Percentiles rank a stretch among this genome's conserved stretches.
Evolutionary conservation across 2,113 vertebrate species (phyloP).

Genomic region (Apus apus): DNA sequence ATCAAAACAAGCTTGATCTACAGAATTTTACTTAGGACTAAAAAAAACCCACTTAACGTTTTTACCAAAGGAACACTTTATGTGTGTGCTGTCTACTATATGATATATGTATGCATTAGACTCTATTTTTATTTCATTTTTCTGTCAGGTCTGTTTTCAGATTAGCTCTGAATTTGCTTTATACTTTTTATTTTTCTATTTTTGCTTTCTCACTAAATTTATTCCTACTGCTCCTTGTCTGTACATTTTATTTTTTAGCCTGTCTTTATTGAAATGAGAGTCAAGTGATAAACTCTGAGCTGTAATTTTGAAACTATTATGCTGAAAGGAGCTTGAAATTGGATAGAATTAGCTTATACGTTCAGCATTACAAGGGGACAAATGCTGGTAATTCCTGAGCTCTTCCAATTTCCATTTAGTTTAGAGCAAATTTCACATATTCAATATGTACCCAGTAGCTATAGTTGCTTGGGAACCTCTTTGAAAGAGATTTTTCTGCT

Average conservation of each 20-base stretch:
- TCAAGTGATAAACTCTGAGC: slow-evolving; percentile 38
- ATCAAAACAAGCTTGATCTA: background rate
- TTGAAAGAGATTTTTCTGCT: background rate
- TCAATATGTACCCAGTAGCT: background rate
- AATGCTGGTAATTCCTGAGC: background rate
- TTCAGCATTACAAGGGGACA: background rate
- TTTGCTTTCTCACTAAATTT: background rate
- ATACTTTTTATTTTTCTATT: background rate
- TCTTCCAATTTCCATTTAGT: background rate
- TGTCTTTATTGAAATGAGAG: slow-evolving; percentile 20
- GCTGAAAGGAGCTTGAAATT: slow-evolving; percentile 45
- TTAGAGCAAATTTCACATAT: background rate
- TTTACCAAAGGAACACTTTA: background rate
- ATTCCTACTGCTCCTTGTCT: background rate
- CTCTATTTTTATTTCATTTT: background rate
- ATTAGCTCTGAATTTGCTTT: background rate
- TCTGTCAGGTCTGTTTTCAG: background rate
- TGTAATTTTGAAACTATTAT: slow-evolving; percentile 32
- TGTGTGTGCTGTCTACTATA: background rate
- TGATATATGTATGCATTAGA: background rate
- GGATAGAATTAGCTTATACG: slow-evolving; percentile 3
- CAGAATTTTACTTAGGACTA: background rate
- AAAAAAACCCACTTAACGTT: background rate
- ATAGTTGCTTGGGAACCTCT: background rate
- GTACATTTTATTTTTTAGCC: background rate